These are phyloP conservation scores for Elymnias hypermnestra DNA, from an alignment of 1,140 invertebrate species.

Conservation along the genomic window DNA sequence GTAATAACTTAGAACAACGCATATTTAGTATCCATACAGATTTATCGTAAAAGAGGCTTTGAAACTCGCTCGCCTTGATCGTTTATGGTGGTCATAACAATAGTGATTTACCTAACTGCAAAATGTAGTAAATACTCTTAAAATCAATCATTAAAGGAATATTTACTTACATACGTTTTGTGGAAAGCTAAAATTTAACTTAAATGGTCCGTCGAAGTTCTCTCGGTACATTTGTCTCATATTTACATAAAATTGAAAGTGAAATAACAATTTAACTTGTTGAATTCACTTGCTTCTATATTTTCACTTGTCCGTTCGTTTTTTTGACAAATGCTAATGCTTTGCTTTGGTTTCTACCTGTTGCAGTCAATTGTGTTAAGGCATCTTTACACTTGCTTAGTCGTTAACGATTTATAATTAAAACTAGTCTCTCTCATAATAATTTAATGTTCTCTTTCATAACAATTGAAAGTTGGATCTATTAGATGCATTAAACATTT, in stretches of 20 bases:
- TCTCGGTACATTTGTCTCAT: constrained; percentile 5
- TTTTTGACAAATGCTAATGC: constrained; percentile 1
- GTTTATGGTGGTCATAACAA: background rate
- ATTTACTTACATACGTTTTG: constrained; percentile 1
- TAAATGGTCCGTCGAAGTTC: background rate
- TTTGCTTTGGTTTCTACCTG: constrained; percentile 1
- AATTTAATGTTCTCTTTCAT: no score
- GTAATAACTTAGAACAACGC: background rate
- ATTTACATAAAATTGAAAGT: constrained; percentile 19
- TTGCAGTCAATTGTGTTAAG: background rate
- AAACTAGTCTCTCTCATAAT: no score
- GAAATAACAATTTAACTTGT: constrained; percentile 12
- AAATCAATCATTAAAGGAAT: background rate
- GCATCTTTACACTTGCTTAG: no score
- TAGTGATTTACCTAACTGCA: background rate
- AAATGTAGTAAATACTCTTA: background rate
- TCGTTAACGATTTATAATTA: no score
- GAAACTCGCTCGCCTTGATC: constrained; percentile 19
- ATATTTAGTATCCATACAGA: background rate
- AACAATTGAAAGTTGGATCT: no score
- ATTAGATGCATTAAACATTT: no score
- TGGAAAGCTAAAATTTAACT: background rate
- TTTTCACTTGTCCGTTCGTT: constrained; percentile 5
- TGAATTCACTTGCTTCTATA: constrained; percentile 15
- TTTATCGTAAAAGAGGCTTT: constrained; percentile 7